Evolutionary conservation across 37 sponge, comb jelly and placozoan species (phyloP), one percentile per base, ranked within the genome.

Genomic region (Hexactinellida sp.): DNA sequence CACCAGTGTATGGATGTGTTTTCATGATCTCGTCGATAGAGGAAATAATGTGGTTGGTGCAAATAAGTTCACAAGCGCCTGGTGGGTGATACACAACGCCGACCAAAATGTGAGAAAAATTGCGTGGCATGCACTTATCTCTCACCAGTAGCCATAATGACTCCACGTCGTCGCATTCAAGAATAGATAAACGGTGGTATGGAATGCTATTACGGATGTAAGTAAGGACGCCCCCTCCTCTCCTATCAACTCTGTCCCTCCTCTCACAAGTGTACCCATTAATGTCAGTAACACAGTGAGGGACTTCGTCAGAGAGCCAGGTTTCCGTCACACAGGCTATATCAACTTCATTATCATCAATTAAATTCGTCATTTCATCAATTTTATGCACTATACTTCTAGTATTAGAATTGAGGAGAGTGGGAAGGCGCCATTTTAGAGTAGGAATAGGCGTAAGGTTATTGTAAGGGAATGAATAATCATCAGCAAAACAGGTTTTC

Each of bases 291-390:
- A 28, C 34, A 63, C 76, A 63, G 30, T 7, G 76, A 63, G 21
- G 76, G 76, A 63, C 13, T 63, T 63, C 76, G 30, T 63, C 76
- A 63, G 76, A 63, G 25, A 63, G 25, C 76, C 76, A 63, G 21
- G 76, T 63, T 63, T 63, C 76, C 3, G 76, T 63, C 13, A 63
- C 28, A n/a, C 76, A 63, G 76, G 76, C 76, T 10, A 63, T 63
- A 63, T 63, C 76, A 63, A 63, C 5, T 21, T 63, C 19, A n/a
- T 63, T 63, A 5, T 21, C 76, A 63, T 63, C 76, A 21, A 63
- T 63, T 63, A 63, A 23, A 63, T 63, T 63, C 30, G 76, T 63
- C 5, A 63, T 21, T n/a, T 63, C 76, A 63, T 63, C 76, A 32
- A n/a, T 63, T 63, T 63, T 63, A 63, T 63, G 3, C 76, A 63